A percentile compares a stretch with the other conserved stretches of the same genome.
Conservation (phyloP, 1,140 invertebrate species). For the Glossosoma conforme region DNA sequence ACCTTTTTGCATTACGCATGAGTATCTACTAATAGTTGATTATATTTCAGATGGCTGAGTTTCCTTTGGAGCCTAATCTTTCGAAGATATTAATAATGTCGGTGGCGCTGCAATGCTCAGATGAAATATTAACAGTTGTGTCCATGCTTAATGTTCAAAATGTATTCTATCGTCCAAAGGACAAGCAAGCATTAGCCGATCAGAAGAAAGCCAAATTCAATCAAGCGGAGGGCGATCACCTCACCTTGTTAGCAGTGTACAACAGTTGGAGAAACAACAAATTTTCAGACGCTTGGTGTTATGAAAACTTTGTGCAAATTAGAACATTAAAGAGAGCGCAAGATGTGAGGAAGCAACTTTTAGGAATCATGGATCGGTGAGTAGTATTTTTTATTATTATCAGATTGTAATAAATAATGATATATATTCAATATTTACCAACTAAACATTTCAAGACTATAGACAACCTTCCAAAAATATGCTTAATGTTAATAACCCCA, state of each 20-base stretch:
- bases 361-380: conserved; percentile 95
- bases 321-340: conserved; percentile 94
- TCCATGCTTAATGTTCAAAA: conserved; percentile 99
- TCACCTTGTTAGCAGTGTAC: conserved; percentile 96
- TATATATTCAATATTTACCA: too few species aligned
- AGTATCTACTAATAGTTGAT: neutral
- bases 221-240: conserved; percentile 96
- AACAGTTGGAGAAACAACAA: conserved; percentile 99
- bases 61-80: conserved; percentile 97
- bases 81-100: conserved; percentile 99
- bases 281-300: conserved; percentile 99
- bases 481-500: too few species aligned
- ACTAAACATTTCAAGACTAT: too few species aligned
- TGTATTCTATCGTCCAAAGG: conserved; percentile 95
- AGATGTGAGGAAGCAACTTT: conserved; percentile 96
- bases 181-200: conserved; percentile 97
- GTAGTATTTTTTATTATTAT: conserved; percentile 11
- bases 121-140: conserved; percentile 97
- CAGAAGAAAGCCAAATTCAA: conserved; percentile 99
- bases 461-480: too few species aligned
- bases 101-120: conserved; percentile 95
- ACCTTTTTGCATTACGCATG: neutral
- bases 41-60: conserved; percentile 89
- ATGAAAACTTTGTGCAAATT: conserved; percentile 99
- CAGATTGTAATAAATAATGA: too few species aligned